These are phyloP conservation scores for Matsumyia berberina DNA, from an alignment of 2,888 invertebrate species.

Conservation along the genomic window DNA sequence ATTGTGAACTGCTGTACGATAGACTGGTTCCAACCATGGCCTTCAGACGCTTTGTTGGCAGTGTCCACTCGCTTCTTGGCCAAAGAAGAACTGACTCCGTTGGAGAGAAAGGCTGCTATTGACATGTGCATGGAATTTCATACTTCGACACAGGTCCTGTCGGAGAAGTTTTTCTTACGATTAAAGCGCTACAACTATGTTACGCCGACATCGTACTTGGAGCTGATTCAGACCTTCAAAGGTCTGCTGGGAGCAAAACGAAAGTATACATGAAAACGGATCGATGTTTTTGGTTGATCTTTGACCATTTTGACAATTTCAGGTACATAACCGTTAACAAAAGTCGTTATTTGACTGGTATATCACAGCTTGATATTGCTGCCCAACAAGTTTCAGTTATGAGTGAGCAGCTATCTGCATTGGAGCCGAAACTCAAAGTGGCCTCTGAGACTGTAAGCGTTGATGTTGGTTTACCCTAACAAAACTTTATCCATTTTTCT, in stretches of 20 bases:
- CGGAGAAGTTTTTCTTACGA: conserved; percentile 87
- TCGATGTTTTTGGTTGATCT: neutral
- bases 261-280: conserved; percentile 85
- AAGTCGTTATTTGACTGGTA: conserved; percentile 92
- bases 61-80: conserved; percentile 93
- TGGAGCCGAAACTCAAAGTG: conserved; percentile 94
- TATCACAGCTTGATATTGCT: conserved; percentile 93
- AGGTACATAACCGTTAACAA: conserved; percentile 89
- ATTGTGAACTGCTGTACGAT: conserved; percentile 98
- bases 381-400: conserved; percentile 92
- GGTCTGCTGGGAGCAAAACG: conserved; percentile 90
- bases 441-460: conserved; percentile 91
- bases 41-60: conserved; percentile 94
- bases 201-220: conserved; percentile 96
- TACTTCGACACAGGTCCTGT: conserved; percentile 90
- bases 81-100: conserved; percentile 90
- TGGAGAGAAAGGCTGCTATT: conserved; percentile 91
- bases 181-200: conserved; percentile 93
- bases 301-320: conserved; percentile 64
- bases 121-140: conserved; percentile 96
- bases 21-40: conserved; percentile 99
- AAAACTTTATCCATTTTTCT: neutral
- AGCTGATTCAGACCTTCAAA: conserved; percentile 96
- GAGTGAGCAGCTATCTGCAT: conserved; percentile 92
- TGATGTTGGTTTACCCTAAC: neutral